Conservation (phyloP, 2,888 invertebrate species). For the Sturmia bella region DNA sequence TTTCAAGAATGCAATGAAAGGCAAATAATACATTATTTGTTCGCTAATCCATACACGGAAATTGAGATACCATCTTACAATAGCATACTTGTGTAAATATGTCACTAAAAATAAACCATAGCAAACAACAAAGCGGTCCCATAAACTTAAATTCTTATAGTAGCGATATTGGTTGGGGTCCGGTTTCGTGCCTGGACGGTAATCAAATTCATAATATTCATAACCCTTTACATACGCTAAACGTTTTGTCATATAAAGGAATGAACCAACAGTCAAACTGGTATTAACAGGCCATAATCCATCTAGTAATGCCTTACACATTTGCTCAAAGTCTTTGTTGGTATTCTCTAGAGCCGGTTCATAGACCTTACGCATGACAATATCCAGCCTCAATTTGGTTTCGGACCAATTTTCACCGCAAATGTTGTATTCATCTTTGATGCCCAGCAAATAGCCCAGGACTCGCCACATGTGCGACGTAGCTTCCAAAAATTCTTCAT, state of each 20-base stretch:
- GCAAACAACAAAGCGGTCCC: slow-evolving; percentile 81
- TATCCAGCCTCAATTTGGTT: slow-evolving; percentile 83
- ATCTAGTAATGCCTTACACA: slow-evolving; percentile 85
- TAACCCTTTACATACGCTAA: slow-evolving; percentile 84
- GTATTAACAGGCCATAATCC: slow-evolving; percentile 88
- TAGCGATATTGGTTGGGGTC: slow-evolving; percentile 81
- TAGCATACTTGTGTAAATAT: slow-evolving; percentile 81
- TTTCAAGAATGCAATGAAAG: slow-evolving; percentile 86
- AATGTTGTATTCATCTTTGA: slow-evolving; percentile 90
- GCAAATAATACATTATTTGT: slow-evolving; percentile 86
- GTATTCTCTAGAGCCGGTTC: slow-evolving; percentile 85
- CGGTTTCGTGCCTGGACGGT: slow-evolving; percentile 71
- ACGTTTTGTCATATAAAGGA: slow-evolving; percentile 84
- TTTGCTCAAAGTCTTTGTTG: slow-evolving; percentile 85
- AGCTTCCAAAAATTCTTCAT: slow-evolving; percentile 86
- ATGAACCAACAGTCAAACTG: slow-evolving; percentile 84
- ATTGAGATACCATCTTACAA: slow-evolving; percentile 86
- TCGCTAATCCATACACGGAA: slow-evolving; percentile 84
- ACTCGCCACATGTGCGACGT: slow-evolving; percentile 93
- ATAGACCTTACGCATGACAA: slow-evolving; percentile 84
- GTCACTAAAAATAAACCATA: slow-evolving; percentile 78
- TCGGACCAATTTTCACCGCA: slow-evolving; percentile 86
- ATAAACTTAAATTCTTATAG: slow-evolving; percentile 82
- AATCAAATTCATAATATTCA: slow-evolving; percentile 81
- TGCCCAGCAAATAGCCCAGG: slow-evolving; percentile 90